phyloP scores from a whole-genome alignment of 2,888 invertebrate genomes.

The Smittia aterrima region DNA sequence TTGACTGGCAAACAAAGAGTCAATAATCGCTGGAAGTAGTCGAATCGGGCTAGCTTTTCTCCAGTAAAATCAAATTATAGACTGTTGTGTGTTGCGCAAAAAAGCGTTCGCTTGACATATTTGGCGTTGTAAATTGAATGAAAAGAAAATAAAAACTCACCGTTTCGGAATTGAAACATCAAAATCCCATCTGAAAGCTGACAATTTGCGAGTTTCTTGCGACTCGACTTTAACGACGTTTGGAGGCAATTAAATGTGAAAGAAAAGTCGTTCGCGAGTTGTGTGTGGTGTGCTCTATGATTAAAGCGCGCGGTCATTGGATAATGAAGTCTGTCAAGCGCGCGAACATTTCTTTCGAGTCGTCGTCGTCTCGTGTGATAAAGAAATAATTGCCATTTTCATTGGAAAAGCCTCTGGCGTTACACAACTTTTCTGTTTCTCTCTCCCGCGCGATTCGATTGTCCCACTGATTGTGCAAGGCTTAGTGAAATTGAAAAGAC shows the following conservation, averaged over 20 bases:
- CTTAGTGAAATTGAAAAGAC: no score
- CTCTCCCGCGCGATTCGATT: no score
- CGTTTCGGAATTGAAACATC: slow-evolving; percentile 22
- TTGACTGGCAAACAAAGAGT: slow-evolving; percentile 8
- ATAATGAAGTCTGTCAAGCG: slow-evolving; percentile 21
- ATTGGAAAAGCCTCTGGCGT: neutral
- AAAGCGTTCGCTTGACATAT: slow-evolving; percentile 16
- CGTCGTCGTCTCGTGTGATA: neutral
- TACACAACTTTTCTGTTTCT: neutral
- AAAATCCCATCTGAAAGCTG: slow-evolving; percentile 6
- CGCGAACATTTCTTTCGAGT: neutral
- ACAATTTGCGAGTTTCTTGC: slow-evolving; percentile 17
- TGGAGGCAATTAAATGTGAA: slow-evolving; percentile 12
- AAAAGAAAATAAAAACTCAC: slow-evolving; percentile 10
- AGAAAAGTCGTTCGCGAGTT: slow-evolving; percentile 8
- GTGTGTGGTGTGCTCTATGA: slow-evolving; percentile 18
- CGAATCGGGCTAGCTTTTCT: neutral
- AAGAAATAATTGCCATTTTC: slow-evolving; percentile 23
- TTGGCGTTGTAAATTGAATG: slow-evolving; percentile 28
- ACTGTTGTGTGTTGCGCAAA: neutral
- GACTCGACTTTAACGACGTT: slow-evolving; percentile 4
- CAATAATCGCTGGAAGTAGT: slow-evolving; percentile 41
- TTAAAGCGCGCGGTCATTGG: slow-evolving; percentile 18
- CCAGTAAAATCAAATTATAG: slow-evolving; percentile 11
- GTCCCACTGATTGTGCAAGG: no score